These are phyloP conservation scores for Myripristis murdjan DNA, from an alignment of 2,797 vertebrate genomes.

Conservation along the genomic window DNA sequence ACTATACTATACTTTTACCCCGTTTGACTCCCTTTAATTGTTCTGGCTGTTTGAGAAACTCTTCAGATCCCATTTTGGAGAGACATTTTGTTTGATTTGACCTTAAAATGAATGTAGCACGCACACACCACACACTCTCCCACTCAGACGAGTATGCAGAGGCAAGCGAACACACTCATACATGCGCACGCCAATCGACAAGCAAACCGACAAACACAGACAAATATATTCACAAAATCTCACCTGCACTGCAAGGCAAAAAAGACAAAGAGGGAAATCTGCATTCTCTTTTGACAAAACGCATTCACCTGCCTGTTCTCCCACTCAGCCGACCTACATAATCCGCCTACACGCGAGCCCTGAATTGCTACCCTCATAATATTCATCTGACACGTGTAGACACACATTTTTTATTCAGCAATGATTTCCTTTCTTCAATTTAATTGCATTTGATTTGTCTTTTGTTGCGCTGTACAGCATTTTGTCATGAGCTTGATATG, in stretches of 20 bases:
- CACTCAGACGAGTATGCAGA: background rate
- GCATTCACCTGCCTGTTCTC: slow-evolving; percentile 79
- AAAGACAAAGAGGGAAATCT: slow-evolving; percentile 66
- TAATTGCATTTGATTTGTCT: slow-evolving; percentile 52
- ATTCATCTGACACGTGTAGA: slow-evolving; percentile 67
- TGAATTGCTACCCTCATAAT: slow-evolving; percentile 65
- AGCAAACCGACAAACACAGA: slow-evolving; percentile 36
- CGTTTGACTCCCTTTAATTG: slow-evolving; percentile 67
- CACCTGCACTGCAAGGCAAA: slow-evolving; percentile 48
- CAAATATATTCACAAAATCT: slow-evolving; percentile 41
- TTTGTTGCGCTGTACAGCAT: slow-evolving; percentile 42
- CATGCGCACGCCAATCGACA: slow-evolving; percentile 12
- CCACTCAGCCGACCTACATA: slow-evolving; percentile 81
- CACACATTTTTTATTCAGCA: slow-evolving; percentile 49
- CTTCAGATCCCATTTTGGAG: slow-evolving; percentile 55
- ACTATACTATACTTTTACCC: slow-evolving; percentile 41
- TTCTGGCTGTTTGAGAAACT: slow-evolving; percentile 52
- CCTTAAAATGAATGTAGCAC: slow-evolving; percentile 43
- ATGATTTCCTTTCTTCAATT: slow-evolving; percentile 19
- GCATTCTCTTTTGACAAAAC: slow-evolving; percentile 68
- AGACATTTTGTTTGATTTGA: slow-evolving; percentile 60
- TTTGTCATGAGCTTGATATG: slow-evolving; percentile 51
- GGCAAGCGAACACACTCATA: background rate
- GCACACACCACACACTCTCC: slow-evolving; percentile 15
- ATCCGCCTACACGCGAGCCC: slow-evolving; percentile 74